Percentiles rank a stretch among this genome's conserved stretches.
These are phyloP conservation scores for Hyphantria cunea DNA, from an alignment of 1,140 invertebrate genomes.

Conservation along the genomic window DNA sequence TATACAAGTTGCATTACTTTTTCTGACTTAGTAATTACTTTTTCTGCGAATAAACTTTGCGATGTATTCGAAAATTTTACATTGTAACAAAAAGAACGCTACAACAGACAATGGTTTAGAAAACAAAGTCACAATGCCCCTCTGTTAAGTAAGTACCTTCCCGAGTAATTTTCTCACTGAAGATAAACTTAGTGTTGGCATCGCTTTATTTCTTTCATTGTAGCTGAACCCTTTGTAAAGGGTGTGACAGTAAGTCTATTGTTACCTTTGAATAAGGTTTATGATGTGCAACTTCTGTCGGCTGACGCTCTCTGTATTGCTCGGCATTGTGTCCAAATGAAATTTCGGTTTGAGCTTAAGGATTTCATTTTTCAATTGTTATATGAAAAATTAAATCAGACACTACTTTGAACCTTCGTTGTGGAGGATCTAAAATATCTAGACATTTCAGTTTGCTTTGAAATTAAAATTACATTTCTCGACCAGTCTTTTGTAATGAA, in stretches of 20 bases:
- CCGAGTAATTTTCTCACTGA: conserved; percentile 37
- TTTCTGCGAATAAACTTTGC: conserved; percentile 14
- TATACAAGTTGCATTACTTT: conserved; percentile 11
- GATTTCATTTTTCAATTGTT: conserved; percentile 7
- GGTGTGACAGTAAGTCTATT: conserved; percentile 35
- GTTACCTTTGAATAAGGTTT: conserved; percentile 45
- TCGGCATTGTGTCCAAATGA: conserved; percentile 29
- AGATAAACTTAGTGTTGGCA: conserved; percentile 42
- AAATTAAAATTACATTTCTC: too few species aligned
- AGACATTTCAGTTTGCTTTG: too few species aligned
- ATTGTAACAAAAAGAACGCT: conserved; percentile 8
- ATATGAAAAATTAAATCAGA: conserved; percentile 1
- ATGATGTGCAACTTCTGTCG: conserved; percentile 42
- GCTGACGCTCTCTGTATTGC: conserved; percentile 23
- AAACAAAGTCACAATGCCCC: conserved; percentile 29
- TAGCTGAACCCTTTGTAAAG: conserved; percentile 43
- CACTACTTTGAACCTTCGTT: conserved; percentile 1
- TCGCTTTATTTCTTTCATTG: conserved; percentile 49
- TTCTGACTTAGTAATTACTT: conserved; percentile 21
- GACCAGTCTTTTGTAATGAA: too few species aligned
- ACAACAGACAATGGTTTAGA: conserved; percentile 22
- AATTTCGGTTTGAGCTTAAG: conserved; percentile 21
- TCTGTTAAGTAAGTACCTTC: conserved; percentile 28
- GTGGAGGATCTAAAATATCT: not conserved
- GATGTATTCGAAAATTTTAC: conserved; percentile 31